Evolutionary conservation across 35 echinoderm and acorn worm species (phyloP), one percentile per base, ranked within the genome.

Genomic region (Acanthaster planci): DNA sequence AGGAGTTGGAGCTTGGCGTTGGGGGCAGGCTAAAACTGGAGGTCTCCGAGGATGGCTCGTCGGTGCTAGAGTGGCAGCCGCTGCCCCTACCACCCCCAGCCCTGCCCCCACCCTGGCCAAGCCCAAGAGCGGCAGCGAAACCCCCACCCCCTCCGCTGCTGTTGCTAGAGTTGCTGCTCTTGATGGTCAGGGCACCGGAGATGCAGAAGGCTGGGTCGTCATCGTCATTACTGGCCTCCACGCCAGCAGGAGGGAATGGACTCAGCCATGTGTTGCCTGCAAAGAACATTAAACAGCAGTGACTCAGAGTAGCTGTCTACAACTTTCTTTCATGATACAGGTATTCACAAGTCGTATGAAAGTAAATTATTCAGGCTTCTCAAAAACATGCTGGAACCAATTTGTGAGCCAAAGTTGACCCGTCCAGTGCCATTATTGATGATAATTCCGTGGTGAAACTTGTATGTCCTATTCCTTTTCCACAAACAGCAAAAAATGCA

Each of bases 151-250:
- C 82, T 35, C 91, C 93, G 82, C 89, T 91, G 58, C 92, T 88
- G 39, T 81, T 88, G 22, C 88, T 90, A 17, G 90, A 87, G 42
- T 76, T 88, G 67, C 87, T 90, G 76, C 95, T 94, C 35, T 86
- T 90, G 76, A 99, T 89, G 27, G 96, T 99, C 53, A 99, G 81
- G n/a, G 85, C 89, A 78, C 92, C 91, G 76, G 87, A 85, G 26
- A 83, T 72, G 55, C 83, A 97, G 44, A 86, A 94, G 14, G 78
- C 44, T 7, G 47, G 36, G 40, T 80, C 78, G 19, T 87, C 88
- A 9, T 56, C 79, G 23, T 77, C 51, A 21, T 90, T 80, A 19
- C 38, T 29, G 19, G 37, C 68, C 10, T n/a, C 83, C 27, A 31
- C 18, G 39, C 40, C 29, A 9, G 14, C 2, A 34, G 64, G 30